Percentiles rank a stretch among this genome's conserved stretches.
phyloP scores from a whole-genome alignment of 2,888 invertebrate genomes.

The Hirtodrosophila cameraria region DNA sequence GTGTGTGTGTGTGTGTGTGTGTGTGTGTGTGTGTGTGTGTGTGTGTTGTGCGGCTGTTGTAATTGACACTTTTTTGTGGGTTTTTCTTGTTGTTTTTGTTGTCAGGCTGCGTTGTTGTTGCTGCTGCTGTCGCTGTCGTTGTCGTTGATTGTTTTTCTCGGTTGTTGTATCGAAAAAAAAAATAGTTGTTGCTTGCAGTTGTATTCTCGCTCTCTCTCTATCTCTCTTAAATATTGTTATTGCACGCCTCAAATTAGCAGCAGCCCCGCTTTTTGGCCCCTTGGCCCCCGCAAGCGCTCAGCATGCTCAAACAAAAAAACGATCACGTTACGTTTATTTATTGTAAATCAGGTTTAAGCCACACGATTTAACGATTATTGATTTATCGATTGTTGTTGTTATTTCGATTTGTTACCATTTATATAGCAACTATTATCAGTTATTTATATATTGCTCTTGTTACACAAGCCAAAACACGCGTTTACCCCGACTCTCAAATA shows the following conservation, averaged over 20 bases:
- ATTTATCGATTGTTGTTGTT: constrained; percentile 5
- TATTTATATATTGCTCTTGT: too few relatives aligned
- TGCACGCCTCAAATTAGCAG: constrained; percentile 35
- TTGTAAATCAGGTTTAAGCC: constrained; percentile 49
- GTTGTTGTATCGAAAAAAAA: background rate
- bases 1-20: constrained; percentile 19
- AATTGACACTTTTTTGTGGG: constrained; percentile 74
- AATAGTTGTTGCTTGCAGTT: too few relatives aligned
- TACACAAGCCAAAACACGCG: too few relatives aligned
- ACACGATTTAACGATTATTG: constrained; percentile 36
- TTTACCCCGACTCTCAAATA: too few relatives aligned
- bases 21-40: constrained; percentile 38
- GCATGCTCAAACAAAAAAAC: constrained; percentile 17
- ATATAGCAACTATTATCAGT: too few relatives aligned
- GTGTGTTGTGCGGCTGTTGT: constrained; percentile 61
- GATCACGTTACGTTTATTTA: constrained; percentile 12
- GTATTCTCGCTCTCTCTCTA: too few relatives aligned
- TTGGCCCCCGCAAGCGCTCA: background rate
- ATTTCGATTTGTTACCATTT: too few relatives aligned
- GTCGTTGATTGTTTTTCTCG: constrained; percentile 48
- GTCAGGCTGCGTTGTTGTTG: constrained; percentile 16
- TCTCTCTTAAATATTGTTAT: too few relatives aligned
- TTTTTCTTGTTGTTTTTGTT: constrained; percentile 35
- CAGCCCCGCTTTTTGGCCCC: constrained; percentile 20
- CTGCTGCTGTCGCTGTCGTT: constrained; percentile 11